Conservation (phyloP, 2,113 vertebrate genomes). For the Dicrurus megarhynchus region DNA sequence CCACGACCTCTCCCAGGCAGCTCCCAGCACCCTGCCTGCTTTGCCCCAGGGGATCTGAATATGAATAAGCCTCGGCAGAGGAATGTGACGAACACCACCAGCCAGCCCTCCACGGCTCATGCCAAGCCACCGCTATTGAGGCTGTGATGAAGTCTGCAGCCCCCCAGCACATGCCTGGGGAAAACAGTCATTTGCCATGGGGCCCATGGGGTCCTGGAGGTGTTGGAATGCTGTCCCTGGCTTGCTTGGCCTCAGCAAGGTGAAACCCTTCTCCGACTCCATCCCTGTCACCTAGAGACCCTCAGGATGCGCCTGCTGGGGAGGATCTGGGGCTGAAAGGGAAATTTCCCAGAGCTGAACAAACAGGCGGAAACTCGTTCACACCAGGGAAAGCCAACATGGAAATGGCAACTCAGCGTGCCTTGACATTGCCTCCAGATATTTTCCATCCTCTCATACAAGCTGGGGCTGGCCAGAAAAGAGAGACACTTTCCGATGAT, state of each 20-base stretch:
- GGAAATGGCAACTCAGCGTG: conserved; percentile 59
- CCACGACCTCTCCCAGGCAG: not conserved
- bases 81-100: not conserved
- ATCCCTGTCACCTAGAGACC: not conserved
- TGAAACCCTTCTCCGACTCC: not conserved
- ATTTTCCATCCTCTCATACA: conserved; percentile 62
- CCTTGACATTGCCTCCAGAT: conserved; percentile 59
- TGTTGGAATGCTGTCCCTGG: not conserved
- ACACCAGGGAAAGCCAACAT: conserved; percentile 38
- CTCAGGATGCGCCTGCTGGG: fast-evolving
- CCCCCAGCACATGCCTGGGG: not conserved
- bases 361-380: conserved; percentile 24
- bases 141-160: not conserved
- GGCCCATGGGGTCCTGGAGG: not conserved
- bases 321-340: not conserved
- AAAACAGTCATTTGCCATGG: not conserved
- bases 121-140: not conserved
- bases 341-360: conserved; percentile 49
- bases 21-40: not conserved
- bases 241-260: fast-evolving
- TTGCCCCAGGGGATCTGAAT: conserved; percentile 51
- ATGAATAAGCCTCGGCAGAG: conserved; percentile 37
- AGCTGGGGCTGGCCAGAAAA: conserved; percentile 37
- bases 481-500: conserved; percentile 53
- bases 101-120: fast-evolving